Base-by-base conservation (phyloP, 2,888 invertebrate species). In the Pantelozetes paolii region DNA sequence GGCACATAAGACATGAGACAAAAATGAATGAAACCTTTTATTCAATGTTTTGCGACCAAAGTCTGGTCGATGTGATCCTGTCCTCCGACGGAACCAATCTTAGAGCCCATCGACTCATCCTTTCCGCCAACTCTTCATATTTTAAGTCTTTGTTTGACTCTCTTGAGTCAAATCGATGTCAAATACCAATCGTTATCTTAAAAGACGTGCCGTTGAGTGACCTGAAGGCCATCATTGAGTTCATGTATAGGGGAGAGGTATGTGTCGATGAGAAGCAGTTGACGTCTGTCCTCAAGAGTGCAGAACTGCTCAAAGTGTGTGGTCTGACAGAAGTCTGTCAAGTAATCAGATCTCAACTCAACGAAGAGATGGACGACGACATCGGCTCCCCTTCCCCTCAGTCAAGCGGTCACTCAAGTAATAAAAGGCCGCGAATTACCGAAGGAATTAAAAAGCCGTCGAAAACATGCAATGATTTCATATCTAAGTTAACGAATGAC, bases 191-290 rank as follows among this genome's bases (percentile, higher is more conserved):
- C 80, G 90, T 94, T 79, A 92, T 94, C 78, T 90, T 94, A 87
- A 89, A 92, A 71, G 94, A 94, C 83, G 91, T 94, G 79, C 90
- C 90, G 82, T 94, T 91, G 88, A 88, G 89, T 76, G 94, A 94
- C 80, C 84, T 94, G 76, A 92, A 92, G 82, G 92, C 93, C 76
- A 90, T 90, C 75, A 92, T 94, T 71, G 94, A 94, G 82, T 94
- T 94, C 81, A 94, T 94, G 94, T 94, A 94, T 85, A 90, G 91
- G 80, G 94, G 94, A n/a, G 94, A 94, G 85, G 93, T 94, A 79
- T 94, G 93, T 84, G 94, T 94, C 77, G 90, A 90, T 71, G 92
- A 94, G 84, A 92, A 93, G 84, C 92, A 94, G 84, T 84, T 94
- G 81, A 89, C 91, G 69, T 91, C 92, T 23, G 84, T 94, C 80